Conservation (phyloP, 2,113 vertebrate species). For the Engraulis encrasicolus region DNA sequence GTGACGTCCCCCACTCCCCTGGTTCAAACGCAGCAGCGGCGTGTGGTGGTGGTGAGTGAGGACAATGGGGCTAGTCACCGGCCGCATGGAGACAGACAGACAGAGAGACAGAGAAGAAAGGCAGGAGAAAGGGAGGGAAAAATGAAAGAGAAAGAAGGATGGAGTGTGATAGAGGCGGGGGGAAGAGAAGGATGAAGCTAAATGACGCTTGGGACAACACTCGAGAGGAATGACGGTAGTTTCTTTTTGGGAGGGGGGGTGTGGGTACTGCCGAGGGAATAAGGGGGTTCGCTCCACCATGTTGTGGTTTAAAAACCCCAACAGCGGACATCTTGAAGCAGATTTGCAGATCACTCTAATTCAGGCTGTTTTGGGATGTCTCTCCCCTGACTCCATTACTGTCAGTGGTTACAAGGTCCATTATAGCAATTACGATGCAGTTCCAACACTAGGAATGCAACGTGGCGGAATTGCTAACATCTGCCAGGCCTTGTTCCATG, state of each 20-base stretch:
- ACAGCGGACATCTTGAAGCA: slow-evolving; percentile 68
- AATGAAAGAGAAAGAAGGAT: slow-evolving; percentile 21
- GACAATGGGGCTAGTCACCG: slow-evolving; percentile 46
- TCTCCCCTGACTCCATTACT: slow-evolving; percentile 73
- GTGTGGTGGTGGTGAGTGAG: no score
- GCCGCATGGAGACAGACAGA: slow-evolving; percentile 26
- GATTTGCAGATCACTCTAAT: slow-evolving; percentile 69
- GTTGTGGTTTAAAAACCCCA: slow-evolving; percentile 37
- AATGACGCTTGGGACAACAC: not conserved
- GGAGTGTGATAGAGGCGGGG: slow-evolving; percentile 9
- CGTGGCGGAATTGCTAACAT: slow-evolving; percentile 77
- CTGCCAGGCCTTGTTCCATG: slow-evolving; percentile 68
- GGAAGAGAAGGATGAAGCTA: not conserved
- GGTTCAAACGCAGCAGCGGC: slow-evolving; percentile 29
- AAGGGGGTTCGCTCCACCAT: slow-evolving; percentile 14
- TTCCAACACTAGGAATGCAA: slow-evolving; percentile 75
- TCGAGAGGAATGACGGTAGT: not conserved
- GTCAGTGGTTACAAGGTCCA: slow-evolving; percentile 75
- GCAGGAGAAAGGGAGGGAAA: not conserved
- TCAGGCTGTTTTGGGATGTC: slow-evolving; percentile 69
- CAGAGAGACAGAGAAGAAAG: not conserved
- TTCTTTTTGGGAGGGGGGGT: not conserved
- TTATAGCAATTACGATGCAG: slow-evolving; percentile 75
- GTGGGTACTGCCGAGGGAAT: not conserved
- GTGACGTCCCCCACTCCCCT: no score